phyloP scores from a whole-genome alignment of 2,113 vertebrate species.

The Oncorhynchus masou region DNA sequence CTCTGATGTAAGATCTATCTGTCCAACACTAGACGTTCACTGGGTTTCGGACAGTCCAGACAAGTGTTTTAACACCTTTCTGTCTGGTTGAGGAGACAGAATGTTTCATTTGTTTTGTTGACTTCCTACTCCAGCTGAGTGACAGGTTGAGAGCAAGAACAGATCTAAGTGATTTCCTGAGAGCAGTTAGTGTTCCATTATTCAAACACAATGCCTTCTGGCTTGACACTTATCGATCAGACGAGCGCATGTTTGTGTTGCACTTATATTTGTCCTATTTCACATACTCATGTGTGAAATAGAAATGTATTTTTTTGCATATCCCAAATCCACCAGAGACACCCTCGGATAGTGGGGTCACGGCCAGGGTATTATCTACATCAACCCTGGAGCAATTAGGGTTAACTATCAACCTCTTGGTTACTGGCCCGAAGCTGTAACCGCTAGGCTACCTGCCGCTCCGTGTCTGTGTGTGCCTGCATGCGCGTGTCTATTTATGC shows the following conservation, averaged over 20 bases:
- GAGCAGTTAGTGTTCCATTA: slow-evolving; percentile 20
- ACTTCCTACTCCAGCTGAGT: slow-evolving; percentile 17
- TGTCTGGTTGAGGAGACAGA: slow-evolving; percentile 14
- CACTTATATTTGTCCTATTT: neutral
- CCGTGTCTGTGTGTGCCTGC: neutral
- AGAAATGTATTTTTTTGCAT: too few species aligned
- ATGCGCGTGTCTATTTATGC: neutral
- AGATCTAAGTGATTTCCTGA: slow-evolving; percentile 23
- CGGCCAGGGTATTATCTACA: too few species aligned
- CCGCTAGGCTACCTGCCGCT: neutral
- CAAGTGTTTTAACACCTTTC: neutral
- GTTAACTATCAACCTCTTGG: too few species aligned
- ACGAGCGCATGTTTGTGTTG: neutral
- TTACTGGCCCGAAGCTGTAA: too few species aligned
- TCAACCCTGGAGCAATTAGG: too few species aligned
- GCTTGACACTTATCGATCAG: slow-evolving; percentile 45
- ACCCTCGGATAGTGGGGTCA: too few species aligned
- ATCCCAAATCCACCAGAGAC: too few species aligned
- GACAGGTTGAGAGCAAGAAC: slow-evolving; percentile 40
- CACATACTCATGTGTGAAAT: too few species aligned
- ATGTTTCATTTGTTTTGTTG: slow-evolving; percentile 27
- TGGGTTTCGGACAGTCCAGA: slow-evolving; percentile 5
- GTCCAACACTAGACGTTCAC: slow-evolving; percentile 18
- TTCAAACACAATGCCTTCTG: slow-evolving; percentile 41
- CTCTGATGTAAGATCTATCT: neutral